These are phyloP conservation scores for Eudorcas thomsonii DNA, from an alignment of 2,113 vertebrate genomes.

Conservation along the genomic window DNA sequence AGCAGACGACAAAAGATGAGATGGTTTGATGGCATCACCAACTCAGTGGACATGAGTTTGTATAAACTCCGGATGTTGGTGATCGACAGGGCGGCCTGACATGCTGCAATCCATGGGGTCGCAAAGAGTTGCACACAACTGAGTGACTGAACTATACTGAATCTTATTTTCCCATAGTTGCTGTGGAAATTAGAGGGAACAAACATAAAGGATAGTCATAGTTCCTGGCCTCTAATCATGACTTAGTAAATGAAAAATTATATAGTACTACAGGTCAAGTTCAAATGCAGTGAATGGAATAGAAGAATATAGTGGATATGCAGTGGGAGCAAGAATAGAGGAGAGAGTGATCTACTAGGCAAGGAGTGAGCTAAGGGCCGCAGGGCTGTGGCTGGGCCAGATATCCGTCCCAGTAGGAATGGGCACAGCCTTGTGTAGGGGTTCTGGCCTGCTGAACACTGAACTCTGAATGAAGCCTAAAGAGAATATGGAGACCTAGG, in stretches of 20 bases:
- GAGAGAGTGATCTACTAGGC: not conserved
- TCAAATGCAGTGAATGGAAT: not conserved
- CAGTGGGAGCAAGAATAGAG: not conserved
- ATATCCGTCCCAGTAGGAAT: not conserved
- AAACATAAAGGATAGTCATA: not conserved
- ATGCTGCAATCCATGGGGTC: not conserved
- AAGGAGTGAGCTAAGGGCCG: not conserved
- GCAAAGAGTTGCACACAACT: not conserved
- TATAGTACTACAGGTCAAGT: not conserved
- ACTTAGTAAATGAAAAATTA: not conserved
- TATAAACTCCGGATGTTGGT: accelerated
- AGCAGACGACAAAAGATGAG: accelerated
- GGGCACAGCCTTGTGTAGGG: not conserved
- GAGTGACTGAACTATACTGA: not conserved
- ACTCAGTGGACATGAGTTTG: not conserved
- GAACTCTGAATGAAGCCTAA: not conserved
- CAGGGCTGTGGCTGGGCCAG: not conserved
- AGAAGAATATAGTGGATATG: not conserved
- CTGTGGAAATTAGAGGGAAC: not conserved
- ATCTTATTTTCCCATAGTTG: not conserved
- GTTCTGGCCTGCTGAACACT: not conserved
- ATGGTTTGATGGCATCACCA: not conserved
- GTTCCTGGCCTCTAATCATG: not conserved
- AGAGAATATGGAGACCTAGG: not conserved
- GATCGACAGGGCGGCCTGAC: not conserved